A percentile compares a stretch with the other conserved stretches of the same genome.
Evolutionary conservation across 2,888 invertebrate genomes (phyloP).

Genomic region (Protula sp.): DNA sequence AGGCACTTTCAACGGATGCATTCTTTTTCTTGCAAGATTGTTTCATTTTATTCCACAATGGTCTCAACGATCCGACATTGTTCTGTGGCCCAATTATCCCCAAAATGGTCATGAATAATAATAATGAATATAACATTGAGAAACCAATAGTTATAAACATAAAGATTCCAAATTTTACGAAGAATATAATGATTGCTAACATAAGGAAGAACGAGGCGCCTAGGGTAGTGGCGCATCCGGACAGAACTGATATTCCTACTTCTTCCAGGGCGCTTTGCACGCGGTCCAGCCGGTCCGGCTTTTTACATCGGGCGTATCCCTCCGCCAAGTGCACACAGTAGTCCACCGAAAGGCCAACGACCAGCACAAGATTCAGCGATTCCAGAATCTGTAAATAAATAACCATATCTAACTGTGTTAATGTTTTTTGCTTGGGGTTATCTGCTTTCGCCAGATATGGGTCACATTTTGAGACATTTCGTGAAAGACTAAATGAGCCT

Average conservation of each 20-base stretch:
- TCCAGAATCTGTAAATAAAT: constrained; percentile 32
- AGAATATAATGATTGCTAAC: constrained; percentile 39
- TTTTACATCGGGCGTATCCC: constrained; percentile 34
- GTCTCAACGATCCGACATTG: not conserved
- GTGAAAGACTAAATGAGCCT: too few relatives aligned
- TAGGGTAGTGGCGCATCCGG: constrained; percentile 40
- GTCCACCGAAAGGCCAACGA: constrained; percentile 41
- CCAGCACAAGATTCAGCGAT: constrained; percentile 39
- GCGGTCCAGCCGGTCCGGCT: constrained; percentile 26
- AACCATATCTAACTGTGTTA: too few relatives aligned
- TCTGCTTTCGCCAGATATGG: too few relatives aligned
- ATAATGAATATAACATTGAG: constrained; percentile 36
- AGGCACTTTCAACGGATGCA: too few relatives aligned
- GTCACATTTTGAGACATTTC: too few relatives aligned
- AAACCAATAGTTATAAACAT: constrained; percentile 42
- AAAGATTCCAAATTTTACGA: constrained; percentile 43
- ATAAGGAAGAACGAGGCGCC: constrained; percentile 45
- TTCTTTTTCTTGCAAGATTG: too few relatives aligned
- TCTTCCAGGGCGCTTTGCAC: constrained; percentile 37
- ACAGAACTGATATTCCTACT: constrained; percentile 39
- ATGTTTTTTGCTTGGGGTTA: too few relatives aligned
- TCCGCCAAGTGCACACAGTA: constrained; percentile 44
- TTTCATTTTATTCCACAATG: too few relatives aligned
- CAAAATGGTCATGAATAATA: constrained; percentile 32
- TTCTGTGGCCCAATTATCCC: constrained; percentile 33